Percentiles rank a stretch among this genome's conserved stretches.
These are phyloP conservation scores for Helogale parvula DNA, from an alignment of 2,113 vertebrate species.

Conservation along the genomic window DNA sequence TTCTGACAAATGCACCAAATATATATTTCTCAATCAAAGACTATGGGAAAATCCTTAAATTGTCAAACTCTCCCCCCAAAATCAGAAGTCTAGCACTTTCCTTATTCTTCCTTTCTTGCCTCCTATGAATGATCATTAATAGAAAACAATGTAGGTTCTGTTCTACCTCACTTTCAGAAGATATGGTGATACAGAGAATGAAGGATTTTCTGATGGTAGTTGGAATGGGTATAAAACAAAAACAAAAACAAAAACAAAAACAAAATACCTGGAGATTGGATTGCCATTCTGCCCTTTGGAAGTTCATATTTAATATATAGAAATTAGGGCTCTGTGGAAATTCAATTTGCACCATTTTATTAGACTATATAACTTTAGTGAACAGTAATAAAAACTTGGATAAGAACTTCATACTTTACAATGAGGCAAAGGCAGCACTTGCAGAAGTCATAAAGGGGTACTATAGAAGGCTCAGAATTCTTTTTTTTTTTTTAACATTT, in stretches of 20 bases:
- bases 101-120: not conserved
- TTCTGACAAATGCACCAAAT: not conserved
- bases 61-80: not conserved
- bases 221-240: not conserved
- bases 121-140: not conserved
- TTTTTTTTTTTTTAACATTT: not conserved
- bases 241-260: not conserved
- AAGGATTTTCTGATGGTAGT: not conserved
- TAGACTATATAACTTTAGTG: not conserved
- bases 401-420: not conserved
- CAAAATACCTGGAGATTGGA: not conserved
- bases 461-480: not conserved
- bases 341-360: not conserved
- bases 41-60: not conserved
- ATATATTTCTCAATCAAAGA: not conserved
- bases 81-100: not conserved
- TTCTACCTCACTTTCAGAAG: not conserved
- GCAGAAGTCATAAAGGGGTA: not conserved
- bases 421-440: not conserved
- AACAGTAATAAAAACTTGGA: not conserved
- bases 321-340: not conserved
- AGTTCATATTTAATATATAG: constrained; percentile 22
- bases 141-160: not conserved
- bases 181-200: not conserved
- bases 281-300: not conserved